phyloP scores from a whole-genome alignment of 2,113 vertebrate species.

The Columbina picui region DNA sequence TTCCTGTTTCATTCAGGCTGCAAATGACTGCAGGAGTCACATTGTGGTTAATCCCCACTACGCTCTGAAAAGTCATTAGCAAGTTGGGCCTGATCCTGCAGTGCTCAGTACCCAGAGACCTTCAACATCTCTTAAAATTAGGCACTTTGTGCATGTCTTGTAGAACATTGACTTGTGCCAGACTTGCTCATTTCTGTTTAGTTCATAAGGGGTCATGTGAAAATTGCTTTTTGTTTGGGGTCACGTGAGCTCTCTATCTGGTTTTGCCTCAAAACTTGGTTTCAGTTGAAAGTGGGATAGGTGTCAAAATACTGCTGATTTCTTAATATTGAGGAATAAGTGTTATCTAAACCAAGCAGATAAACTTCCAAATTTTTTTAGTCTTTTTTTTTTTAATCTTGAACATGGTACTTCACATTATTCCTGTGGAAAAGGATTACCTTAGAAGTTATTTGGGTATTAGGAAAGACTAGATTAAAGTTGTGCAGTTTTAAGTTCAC shows the following conservation, averaged over 20 bases:
- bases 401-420: fast-evolving
- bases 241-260: not conserved
- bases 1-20: constrained; percentile 53
- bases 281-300: not conserved
- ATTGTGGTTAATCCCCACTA: constrained; percentile 23
- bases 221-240: not conserved
- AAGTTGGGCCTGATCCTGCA: constrained; percentile 19
- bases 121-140: not conserved
- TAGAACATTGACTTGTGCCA: not conserved
- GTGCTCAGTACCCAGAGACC: not conserved
- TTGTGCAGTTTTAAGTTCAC: not conserved
- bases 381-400: not conserved
- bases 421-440: not conserved
- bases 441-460: not conserved
- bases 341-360: not conserved
- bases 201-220: not conserved
- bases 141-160: not conserved
- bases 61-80: constrained; percentile 23
- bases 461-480: not conserved
- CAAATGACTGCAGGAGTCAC: constrained; percentile 32
- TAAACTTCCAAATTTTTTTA: not conserved
- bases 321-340: not conserved
- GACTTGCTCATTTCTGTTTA: not conserved
- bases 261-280: not conserved
- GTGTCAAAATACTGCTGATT: not conserved